Evolutionary conservation across 2,888 invertebrate genomes (phyloP).

Genomic region (Amorpha juglandis): DNA sequence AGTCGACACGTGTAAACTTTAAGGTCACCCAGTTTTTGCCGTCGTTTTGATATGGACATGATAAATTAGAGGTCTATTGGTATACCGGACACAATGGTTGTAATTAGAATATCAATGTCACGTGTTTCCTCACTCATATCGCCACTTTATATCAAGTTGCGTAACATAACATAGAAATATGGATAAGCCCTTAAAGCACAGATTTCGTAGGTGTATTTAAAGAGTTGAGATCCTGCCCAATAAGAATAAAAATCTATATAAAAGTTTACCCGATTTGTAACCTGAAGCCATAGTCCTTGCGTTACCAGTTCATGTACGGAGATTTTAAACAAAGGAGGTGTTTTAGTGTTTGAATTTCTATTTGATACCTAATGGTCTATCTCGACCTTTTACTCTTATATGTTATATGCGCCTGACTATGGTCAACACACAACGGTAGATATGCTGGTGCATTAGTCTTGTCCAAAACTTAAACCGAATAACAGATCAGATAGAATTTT

Average conservation of each 20-base stretch:
- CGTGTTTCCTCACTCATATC: constrained; percentile 14
- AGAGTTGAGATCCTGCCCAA: neutral
- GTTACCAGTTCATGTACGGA: too few species aligned
- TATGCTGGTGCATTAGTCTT: too few species aligned
- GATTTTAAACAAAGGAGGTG: too few species aligned
- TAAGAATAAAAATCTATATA: too few species aligned
- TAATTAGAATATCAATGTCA: constrained; percentile 17
- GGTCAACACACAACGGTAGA: too few species aligned
- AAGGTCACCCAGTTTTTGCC: constrained; percentile 17
- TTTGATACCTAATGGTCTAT: neutral
- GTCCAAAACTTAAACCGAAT: neutral
- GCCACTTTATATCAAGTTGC: neutral
- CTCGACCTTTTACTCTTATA: too few species aligned
- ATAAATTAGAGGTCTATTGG: neutral
- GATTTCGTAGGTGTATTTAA: neutral
- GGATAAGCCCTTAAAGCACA: too few species aligned
- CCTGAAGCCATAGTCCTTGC: too few species aligned
- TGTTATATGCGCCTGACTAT: too few species aligned
- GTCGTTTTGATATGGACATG: neutral
- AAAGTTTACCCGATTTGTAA: too few species aligned
- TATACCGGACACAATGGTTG: constrained; percentile 14
- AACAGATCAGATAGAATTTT: too few species aligned
- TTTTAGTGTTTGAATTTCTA: neutral
- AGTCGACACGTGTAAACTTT: constrained; percentile 21
- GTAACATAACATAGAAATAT: neutral